These are phyloP conservation scores for Geotrypetes seraphini DNA, from an alignment of 2,797 vertebrate genomes.

Conservation along the genomic window DNA sequence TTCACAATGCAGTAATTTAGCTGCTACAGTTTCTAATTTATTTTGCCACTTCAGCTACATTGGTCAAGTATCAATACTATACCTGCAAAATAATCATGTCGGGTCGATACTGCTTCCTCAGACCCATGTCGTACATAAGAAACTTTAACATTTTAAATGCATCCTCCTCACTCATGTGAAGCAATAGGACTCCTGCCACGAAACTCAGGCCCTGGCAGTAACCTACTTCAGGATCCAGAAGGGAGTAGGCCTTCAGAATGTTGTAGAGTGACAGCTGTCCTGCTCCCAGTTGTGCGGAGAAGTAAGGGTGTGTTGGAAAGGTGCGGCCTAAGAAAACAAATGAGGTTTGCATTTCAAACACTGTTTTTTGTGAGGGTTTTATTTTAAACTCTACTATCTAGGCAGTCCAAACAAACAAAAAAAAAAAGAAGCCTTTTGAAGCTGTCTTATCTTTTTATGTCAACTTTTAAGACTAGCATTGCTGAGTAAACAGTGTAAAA, in stretches of 20 bases:
- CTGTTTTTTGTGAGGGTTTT: too few relatives aligned
- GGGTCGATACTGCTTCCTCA: conserved; percentile 88
- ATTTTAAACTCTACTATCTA: neutral
- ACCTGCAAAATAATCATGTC: conserved; percentile 98
- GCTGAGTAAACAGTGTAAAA: neutral
- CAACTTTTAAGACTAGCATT: neutral
- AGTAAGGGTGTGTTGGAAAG: conserved; percentile 93
- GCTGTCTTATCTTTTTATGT: neutral
- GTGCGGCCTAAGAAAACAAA: conserved; percentile 72
- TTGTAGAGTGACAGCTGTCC: conserved; percentile 93
- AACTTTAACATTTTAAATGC: conserved; percentile 91
- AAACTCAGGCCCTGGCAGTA: conserved; percentile 97
- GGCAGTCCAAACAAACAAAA: conserved; percentile 1
- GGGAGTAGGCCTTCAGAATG: conserved; percentile 91
- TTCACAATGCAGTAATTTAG: too few relatives aligned
- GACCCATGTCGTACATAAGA: conserved; percentile 87
- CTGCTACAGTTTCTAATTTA: too few relatives aligned
- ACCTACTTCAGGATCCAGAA: conserved; percentile 92
- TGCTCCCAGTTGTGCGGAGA: conserved; percentile 87
- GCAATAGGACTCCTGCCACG: conserved; percentile 84
- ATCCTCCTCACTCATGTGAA: conserved; percentile 91
- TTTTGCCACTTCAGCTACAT: too few relatives aligned
- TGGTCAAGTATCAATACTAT: too few relatives aligned
- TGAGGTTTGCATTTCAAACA: neutral
- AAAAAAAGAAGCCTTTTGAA: neutral